phyloP scores from a whole-genome alignment of 2,797 vertebrate genomes.

The Podargus strigoides region DNA sequence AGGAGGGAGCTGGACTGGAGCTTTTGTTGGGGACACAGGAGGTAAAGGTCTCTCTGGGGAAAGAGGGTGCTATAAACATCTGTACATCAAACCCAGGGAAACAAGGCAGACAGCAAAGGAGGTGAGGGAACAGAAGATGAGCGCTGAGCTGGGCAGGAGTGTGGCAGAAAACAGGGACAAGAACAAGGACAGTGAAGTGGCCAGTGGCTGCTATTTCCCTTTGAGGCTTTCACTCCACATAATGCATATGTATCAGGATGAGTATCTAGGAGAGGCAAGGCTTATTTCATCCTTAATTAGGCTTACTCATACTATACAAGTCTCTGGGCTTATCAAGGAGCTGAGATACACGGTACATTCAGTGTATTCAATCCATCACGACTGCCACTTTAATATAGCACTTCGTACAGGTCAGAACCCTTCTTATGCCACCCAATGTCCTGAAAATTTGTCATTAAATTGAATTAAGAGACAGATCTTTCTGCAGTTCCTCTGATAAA shows the following conservation, averaged over 20 bases:
- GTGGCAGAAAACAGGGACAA: background rate
- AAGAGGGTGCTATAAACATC: background rate
- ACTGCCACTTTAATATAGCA: background rate
- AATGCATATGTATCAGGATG: background rate
- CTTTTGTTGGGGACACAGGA: background rate
- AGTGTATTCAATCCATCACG: background rate
- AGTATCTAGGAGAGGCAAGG: background rate
- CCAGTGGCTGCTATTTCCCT: background rate
- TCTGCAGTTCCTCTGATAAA: background rate
- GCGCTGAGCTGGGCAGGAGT: background rate
- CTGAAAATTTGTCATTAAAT: background rate
- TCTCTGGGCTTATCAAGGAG: background rate
- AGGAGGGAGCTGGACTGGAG: background rate
- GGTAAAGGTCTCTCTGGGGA: background rate
- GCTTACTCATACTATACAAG: background rate
- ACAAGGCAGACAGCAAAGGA: background rate
- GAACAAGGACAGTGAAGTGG: background rate
- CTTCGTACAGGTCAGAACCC: background rate
- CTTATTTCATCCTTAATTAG: background rate
- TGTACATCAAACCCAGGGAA: background rate
- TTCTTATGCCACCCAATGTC: background rate
- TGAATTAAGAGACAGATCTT: conserved; percentile 8
- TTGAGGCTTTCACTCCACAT: background rate
- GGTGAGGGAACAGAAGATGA: background rate
- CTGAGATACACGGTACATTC: background rate